phyloP scores from a whole-genome alignment of 2,888 invertebrate genomes.

The Tiliacea aurago region DNA sequence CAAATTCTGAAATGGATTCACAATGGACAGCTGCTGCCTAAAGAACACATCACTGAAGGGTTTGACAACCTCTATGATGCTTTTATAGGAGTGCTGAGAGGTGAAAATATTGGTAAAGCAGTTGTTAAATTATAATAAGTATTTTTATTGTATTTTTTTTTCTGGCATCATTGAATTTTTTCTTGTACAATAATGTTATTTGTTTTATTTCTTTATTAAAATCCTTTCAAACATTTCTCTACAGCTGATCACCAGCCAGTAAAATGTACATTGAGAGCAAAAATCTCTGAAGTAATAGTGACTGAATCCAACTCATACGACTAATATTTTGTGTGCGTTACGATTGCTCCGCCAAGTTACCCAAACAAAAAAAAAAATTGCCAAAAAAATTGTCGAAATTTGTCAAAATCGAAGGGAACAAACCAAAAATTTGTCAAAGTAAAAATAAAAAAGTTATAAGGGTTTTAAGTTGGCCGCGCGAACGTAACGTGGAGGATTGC shows the following conservation, averaged over 20 bases:
- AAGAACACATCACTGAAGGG: slow-evolving; percentile 92
- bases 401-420: too few relatives aligned
- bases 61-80: slow-evolving; percentile 93
- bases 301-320: not conserved
- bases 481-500: too few relatives aligned
- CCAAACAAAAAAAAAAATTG: too few relatives aligned
- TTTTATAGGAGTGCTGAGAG: slow-evolving; percentile 91
- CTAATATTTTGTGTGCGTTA: too few relatives aligned
- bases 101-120: slow-evolving; percentile 93
- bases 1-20: slow-evolving; percentile 91
- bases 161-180: not conserved
- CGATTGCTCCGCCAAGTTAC: too few relatives aligned
- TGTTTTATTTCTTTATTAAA: not conserved
- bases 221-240: not conserved
- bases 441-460: too few relatives aligned
- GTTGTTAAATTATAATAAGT: slow-evolving; percentile 90
- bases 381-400: too few relatives aligned
- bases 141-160: not conserved
- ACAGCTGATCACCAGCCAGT: too few relatives aligned
- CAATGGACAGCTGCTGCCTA: slow-evolving; percentile 92
- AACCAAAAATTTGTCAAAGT: too few relatives aligned
- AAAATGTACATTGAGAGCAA: too few relatives aligned
- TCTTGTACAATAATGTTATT: too few relatives aligned
- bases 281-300: not conserved
- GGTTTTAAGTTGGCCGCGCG: too few relatives aligned